Percentiles rank a stretch among this genome's conserved stretches.
These are phyloP conservation scores for Nesoenas mayeri DNA, from an alignment of 2,113 vertebrate species.

Conservation along the genomic window DNA sequence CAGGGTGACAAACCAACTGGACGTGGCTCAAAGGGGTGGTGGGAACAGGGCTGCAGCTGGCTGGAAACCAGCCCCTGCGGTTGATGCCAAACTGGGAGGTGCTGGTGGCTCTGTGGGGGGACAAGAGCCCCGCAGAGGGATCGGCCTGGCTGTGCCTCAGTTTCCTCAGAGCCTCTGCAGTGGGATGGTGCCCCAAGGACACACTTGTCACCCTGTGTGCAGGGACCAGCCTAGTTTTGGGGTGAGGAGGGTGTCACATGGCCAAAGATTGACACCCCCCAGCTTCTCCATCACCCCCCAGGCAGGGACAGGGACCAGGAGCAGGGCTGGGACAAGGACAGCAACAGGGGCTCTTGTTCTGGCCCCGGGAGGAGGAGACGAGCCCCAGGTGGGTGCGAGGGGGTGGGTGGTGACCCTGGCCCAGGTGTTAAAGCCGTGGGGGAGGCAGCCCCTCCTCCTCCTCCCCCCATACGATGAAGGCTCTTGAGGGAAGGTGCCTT, in stretches of 20 bases:
- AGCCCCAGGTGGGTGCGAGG: neutral
- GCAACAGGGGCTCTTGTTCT: neutral
- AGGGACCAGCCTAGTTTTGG: neutral
- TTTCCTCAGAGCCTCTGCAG: neutral
- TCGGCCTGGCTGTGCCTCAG: neutral
- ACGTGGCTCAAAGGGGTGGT: neutral
- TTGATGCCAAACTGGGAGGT: neutral
- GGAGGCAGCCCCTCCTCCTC: accelerated
- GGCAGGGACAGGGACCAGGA: neutral
- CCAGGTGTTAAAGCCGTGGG: neutral
- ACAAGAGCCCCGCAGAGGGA: too few species aligned
- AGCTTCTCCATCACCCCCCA: neutral
- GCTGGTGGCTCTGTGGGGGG: neutral
- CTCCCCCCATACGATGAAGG: accelerated
- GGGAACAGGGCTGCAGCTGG: accelerated
- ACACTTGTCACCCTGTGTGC: accelerated
- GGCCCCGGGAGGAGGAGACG: accelerated
- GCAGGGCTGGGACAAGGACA: neutral
- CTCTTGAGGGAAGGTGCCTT: neutral
- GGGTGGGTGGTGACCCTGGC: accelerated
- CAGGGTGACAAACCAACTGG: neutral
- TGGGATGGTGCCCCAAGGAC: neutral
- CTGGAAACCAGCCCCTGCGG: neutral
- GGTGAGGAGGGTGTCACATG: neutral
- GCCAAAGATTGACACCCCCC: neutral